A percentile compares a stretch with the other conserved stretches of the same genome.
phyloP scores from a whole-genome alignment of 2,113 vertebrate genomes.

The Chaetodon auriga region DNA sequence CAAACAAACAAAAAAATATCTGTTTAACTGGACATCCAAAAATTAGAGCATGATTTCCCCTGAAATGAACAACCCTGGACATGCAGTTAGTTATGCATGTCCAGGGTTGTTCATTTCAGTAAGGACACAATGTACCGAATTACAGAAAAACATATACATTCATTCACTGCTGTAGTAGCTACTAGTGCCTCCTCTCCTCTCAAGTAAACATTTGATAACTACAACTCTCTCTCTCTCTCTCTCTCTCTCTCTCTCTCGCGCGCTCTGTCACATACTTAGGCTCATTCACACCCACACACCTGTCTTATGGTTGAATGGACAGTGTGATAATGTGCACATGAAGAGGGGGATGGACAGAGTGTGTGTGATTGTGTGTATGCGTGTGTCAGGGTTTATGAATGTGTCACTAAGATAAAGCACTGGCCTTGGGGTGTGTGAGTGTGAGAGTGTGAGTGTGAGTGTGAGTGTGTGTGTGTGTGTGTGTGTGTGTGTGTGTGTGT shows the following conservation, averaged over 20 bases:
- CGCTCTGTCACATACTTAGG: background rate
- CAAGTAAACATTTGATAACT: no score
- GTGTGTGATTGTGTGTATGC: constrained; percentile 15
- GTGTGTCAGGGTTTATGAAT: constrained; percentile 56
- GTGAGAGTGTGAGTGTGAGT: background rate
- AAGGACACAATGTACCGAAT: background rate
- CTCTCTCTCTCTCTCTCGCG: no score
- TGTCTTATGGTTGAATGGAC: constrained; percentile 40
- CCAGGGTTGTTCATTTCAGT: no score
- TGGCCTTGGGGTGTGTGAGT: constrained; percentile 36
- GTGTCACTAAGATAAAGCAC: constrained; percentile 66
- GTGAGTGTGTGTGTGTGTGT: background rate
- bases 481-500: constrained; percentile 8
- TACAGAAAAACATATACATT: background rate
- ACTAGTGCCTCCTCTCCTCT: background rate
- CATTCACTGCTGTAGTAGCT: background rate
- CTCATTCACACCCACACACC: background rate
- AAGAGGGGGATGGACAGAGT: constrained; percentile 27
- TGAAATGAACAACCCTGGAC: no score
- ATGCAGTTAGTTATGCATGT: no score
- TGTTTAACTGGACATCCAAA: no score
- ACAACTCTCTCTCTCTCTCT: no score
- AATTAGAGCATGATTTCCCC: background rate
- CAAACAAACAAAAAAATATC: no score
- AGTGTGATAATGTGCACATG: constrained; percentile 31